Base-by-base conservation (phyloP, 2,113 vertebrate genomes). In the Malurus elegans region DNA sequence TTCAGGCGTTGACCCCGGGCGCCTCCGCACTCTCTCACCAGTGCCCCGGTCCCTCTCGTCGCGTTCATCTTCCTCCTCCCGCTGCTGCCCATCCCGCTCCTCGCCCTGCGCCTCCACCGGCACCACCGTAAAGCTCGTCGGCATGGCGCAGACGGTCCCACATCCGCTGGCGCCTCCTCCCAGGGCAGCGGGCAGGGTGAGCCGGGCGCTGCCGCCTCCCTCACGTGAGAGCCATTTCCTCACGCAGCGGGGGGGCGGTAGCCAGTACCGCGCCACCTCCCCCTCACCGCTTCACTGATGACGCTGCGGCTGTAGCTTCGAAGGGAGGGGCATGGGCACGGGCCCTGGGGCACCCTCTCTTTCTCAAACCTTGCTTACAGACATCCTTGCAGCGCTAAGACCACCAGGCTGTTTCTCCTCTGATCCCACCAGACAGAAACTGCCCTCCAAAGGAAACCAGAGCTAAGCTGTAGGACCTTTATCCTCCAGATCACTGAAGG, bases 81-180 rank as follows among this genome's bases (percentile, higher is more conserved):
- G 67, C 51, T 7, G 86, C 71, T 34, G 67, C 36, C 25, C 50
- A 19, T 61, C 86, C 14, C 57, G 34, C 42, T 84, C 26, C 73
- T 84, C 96, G 19, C 78, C 87, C 86, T 97, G 95, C 71, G 94
- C 97, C 82, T 98, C 98, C 90, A 98, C 98, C 7, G 98, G 98
- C 81, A 98, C 98, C 90, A 98, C 98, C 0, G 98, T 98, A 86
- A 98, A 98, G 95, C 85, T 98, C 24, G 98, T 98, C 85, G 98
- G 98, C 98, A 98, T 98, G 28, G 66, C 64, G 74, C 51, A 3
- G 73, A 0, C 48, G 1, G 51, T 58, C 60, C 51, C 60, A 8
- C 51, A 11, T 28, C 44, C 72, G 21, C 65, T 66, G 62, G 85
- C 96, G 20, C 82, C 82, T 93, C 81, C 91, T 90, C 73, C 36